These are phyloP conservation scores for Coilia nasus DNA, from an alignment of 2,797 vertebrate species.

Conservation along the genomic window DNA sequence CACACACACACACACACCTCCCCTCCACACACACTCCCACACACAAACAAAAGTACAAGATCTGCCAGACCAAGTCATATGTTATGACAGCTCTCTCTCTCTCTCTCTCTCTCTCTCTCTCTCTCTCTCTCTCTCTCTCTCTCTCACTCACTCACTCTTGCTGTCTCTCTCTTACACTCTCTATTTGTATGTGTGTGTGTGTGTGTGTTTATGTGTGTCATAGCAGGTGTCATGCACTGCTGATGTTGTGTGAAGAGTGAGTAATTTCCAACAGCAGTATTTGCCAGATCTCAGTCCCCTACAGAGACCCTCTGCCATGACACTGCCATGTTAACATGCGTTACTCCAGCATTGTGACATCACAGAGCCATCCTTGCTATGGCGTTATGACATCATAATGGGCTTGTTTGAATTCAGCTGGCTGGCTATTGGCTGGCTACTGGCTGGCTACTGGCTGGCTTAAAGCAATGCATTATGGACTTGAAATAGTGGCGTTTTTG, in stretches of 20 bases:
- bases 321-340: neutral
- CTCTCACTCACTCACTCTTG: too few species aligned
- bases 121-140: neutral
- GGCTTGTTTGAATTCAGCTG: too few species aligned
- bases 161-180: too few species aligned
- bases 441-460: too few species aligned
- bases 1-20: slow-evolving; percentile 5
- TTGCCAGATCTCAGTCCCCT: neutral
- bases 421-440: too few species aligned
- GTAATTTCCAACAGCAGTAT: neutral
- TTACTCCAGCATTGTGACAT: neutral
- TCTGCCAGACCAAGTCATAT: slow-evolving; percentile 17
- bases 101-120: neutral
- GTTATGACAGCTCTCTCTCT: neutral
- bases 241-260: neutral
- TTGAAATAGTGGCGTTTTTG: too few species aligned
- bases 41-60: neutral
- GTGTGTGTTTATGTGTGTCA: neutral
- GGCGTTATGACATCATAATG: neutral
- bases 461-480: too few species aligned
- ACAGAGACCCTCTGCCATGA: neutral
- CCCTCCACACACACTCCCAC: neutral
- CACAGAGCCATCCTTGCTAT: neutral
- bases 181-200: neutral
- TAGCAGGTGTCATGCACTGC: neutral